Evolutionary conservation across 2,888 invertebrate species (phyloP).

Genomic region (Himalopsyche anomala): DNA sequence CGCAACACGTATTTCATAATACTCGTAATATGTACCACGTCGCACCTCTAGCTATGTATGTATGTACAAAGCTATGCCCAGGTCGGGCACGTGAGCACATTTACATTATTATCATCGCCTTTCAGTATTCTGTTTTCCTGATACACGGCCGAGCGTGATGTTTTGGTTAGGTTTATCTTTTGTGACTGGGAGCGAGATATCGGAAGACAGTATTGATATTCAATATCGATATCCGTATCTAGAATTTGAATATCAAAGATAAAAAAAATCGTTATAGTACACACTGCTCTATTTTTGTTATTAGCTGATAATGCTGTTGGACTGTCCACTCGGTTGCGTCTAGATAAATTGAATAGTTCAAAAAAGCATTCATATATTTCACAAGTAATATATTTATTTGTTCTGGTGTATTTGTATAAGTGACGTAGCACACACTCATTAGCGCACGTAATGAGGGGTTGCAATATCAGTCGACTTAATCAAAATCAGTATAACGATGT

Average conservation of each 20-base stretch:
- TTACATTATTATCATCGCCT: slow-evolving; percentile 65
- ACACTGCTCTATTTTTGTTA: no score
- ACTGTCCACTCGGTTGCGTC: no score
- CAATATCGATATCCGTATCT: not conserved
- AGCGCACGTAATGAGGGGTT: no score
- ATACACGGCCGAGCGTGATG: slow-evolving; percentile 63
- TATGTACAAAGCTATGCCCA: slow-evolving; percentile 54
- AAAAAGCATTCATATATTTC: no score
- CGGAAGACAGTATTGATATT: not conserved
- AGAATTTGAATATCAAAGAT: not conserved
- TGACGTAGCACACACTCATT: no score
- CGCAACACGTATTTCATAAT: slow-evolving; percentile 67
- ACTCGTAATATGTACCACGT: slow-evolving; percentile 62
- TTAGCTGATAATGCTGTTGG: no score
- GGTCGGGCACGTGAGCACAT: slow-evolving; percentile 65
- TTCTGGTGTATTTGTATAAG: no score
- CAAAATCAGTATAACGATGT: no score
- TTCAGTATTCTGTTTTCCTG: slow-evolving; percentile 64
- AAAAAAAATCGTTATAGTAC: no score
- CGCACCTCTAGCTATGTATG: slow-evolving; percentile 47
- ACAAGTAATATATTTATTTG: no score
- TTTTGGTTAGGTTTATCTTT: slow-evolving; percentile 61
- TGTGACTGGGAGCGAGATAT: slow-evolving; percentile 35
- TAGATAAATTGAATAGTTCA: no score
- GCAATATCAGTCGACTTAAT: no score